Base-by-base conservation (phyloP, 2,113 vertebrate species). In the Spea multiplicata region DNA sequence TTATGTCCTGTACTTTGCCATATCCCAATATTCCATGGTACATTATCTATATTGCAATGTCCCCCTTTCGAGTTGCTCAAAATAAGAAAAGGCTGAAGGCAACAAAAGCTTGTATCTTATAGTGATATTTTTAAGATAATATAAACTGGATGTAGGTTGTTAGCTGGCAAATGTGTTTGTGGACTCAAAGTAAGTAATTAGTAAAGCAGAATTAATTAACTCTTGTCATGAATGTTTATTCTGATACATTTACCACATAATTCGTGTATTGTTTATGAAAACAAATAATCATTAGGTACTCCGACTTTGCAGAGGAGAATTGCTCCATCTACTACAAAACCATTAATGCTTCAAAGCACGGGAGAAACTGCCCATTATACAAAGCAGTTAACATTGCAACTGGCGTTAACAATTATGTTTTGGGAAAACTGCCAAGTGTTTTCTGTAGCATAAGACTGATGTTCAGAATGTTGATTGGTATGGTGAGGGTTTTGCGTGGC, bases 381-480 rank as follows among this genome's bases (percentile, higher is more conserved):
- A 78, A 65, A 78, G 30, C 17, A 70, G 57, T 65, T 78, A 72
- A 72, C 68, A 79, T 66, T 44, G 0, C 70, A 55, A 73, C 44
- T 79, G 61, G 47, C 66, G 69, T 14, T 53, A 72, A 64, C 76
- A 71, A 52, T 78, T 52, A 71, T 64, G 57, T 65, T 52, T 65
- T 55, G 44, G 59, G 69, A 46, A n/a, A 71, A 10, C 76, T 49
- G 76, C 55, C 67, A 71, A 53, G 68, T 78, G 59, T 65, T 78
- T 71, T 78, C 13, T 65, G 13, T 17, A 78, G 46, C 53, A 61
- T 77, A 77, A 14, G 44, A 55, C 57, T 78, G 48, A 72, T 72
- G 69, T 65, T 72, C 13, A 55, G 30, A 7, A 52, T 65, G 46
- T 50, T 64, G 69, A 65, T 71, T 71, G 48, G 69, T 46, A 53